phyloP scores from a whole-genome alignment of 1,140 invertebrate species.

The Habropoda laboriosa region DNA sequence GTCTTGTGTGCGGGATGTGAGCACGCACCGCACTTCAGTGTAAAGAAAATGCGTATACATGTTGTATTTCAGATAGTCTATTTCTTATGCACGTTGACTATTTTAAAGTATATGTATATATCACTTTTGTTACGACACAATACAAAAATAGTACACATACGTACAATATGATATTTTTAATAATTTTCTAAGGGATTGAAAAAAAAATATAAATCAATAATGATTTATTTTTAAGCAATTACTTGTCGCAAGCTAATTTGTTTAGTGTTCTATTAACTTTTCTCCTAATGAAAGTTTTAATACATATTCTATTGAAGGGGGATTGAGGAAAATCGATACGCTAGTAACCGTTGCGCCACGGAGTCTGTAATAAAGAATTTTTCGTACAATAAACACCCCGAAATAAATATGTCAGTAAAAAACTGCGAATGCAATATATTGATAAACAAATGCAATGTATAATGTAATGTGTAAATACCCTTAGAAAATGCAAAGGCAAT shows the following conservation, averaged over 20 bases:
- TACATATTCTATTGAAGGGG: no score
- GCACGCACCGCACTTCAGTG: slow-evolving; percentile 61
- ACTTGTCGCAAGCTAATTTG: not conserved
- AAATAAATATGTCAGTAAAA: not conserved
- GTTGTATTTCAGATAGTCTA: not conserved
- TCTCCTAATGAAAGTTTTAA: not conserved
- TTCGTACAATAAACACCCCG: not conserved
- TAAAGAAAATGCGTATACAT: slow-evolving; percentile 34
- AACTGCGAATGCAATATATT: not conserved
- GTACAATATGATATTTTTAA: no score
- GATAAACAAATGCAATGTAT: no score
- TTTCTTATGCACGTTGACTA: not conserved
- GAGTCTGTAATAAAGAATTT: slow-evolving; percentile 33
- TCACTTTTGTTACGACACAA: no score
- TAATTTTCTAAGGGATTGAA: not conserved
- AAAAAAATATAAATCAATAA: not conserved
- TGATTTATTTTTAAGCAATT: not conserved
- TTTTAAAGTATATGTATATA: not conserved
- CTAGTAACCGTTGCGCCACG: slow-evolving; percentile 64
- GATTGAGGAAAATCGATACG: no score
- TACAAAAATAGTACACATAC: no score
- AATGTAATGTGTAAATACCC: not conserved
- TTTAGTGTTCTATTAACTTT: not conserved
- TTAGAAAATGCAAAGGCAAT: not conserved
- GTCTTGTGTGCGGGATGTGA: slow-evolving; percentile 74